Evolutionary conservation across 1,140 invertebrate genomes (phyloP).

Genomic region (Trinorchestia longiramus): DNA sequence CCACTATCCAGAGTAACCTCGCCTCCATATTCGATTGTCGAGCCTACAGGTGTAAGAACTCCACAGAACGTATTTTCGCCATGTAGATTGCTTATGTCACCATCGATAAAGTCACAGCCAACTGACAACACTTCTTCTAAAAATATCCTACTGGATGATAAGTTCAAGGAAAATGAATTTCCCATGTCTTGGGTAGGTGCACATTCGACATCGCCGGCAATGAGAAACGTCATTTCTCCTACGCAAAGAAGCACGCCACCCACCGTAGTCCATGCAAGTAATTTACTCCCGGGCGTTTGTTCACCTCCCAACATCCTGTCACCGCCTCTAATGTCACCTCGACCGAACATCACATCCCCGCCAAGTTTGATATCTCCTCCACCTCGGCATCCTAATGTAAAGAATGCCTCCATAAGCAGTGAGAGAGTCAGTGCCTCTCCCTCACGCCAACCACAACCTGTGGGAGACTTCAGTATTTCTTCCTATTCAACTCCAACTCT

Average conservation of each 20-base stretch:
- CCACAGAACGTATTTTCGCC: not conserved
- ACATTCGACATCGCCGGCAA: not conserved
- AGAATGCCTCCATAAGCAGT: slow-evolving; percentile 1
- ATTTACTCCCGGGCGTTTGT: not conserved
- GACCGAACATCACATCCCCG: not conserved
- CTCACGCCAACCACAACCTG: not conserved
- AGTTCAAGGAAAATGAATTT: not conserved
- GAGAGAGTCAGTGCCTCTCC: not conserved
- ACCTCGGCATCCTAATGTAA: slow-evolving; percentile 39
- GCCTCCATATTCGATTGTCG: not conserved
- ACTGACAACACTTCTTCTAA: not conserved
- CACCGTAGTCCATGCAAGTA: not conserved
- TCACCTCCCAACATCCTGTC: slow-evolving; percentile 55
- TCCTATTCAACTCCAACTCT: slow-evolving; percentile 56
- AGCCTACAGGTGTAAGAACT: not conserved
- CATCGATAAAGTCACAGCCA: not conserved
- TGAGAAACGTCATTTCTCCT: slow-evolving; percentile 20
- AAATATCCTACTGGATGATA: not conserved
- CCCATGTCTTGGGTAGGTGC: not conserved
- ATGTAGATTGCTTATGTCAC: not conserved
- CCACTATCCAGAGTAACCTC: not conserved
- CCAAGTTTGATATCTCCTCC: slow-evolving; percentile 42
- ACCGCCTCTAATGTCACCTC: not conserved
- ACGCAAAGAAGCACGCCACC: not conserved
- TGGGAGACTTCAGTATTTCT: not conserved